A percentile compares a stretch with the other conserved stretches of the same genome.
Conservation (phyloP, 2,888 invertebrate genomes). For the Blomia tropicalis region DNA sequence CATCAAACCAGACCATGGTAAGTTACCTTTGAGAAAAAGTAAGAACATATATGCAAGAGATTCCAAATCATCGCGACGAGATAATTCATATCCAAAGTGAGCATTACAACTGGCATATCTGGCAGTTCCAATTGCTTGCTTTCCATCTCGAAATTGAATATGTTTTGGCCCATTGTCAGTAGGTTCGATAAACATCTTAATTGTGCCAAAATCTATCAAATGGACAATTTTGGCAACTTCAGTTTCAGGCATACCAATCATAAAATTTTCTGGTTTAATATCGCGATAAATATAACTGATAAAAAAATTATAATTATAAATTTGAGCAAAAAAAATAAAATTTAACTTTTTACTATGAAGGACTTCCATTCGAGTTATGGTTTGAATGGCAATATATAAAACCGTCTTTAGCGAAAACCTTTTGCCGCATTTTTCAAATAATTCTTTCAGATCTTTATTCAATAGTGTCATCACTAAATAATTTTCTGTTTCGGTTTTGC, state of each 20-base stretch:
- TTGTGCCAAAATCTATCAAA: conserved; percentile 40
- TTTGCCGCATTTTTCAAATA: conserved; percentile 44
- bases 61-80: conserved; percentile 90
- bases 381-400: conserved; percentile 42
- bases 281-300: conserved; percentile 60
- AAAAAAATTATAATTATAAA: conserved; percentile 33
- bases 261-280: conserved; percentile 47
- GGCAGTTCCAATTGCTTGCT: conserved; percentile 84
- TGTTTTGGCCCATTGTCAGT: conserved; percentile 39
- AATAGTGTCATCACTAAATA: background rate
- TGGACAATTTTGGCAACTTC: conserved; percentile 37
- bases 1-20: conserved; percentile 96
- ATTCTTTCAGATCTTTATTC: conserved; percentile 33
- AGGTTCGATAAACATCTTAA: conserved; percentile 36
- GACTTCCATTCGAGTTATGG: conserved; percentile 32
- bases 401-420: conserved; percentile 44
- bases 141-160: conserved; percentile 66
- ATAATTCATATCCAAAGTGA: conserved; percentile 75
- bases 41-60: conserved; percentile 97
- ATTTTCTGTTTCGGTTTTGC: background rate
- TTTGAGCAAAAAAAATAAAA: background rate
- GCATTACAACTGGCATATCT: conserved; percentile 99
- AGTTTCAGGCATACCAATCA: conserved; percentile 37
- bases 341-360: conserved; percentile 37
- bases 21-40: conserved; percentile 95